Evolutionary conservation across 2,797 vertebrate species (phyloP).

Genomic region (Enteromius radiatus): DNA sequence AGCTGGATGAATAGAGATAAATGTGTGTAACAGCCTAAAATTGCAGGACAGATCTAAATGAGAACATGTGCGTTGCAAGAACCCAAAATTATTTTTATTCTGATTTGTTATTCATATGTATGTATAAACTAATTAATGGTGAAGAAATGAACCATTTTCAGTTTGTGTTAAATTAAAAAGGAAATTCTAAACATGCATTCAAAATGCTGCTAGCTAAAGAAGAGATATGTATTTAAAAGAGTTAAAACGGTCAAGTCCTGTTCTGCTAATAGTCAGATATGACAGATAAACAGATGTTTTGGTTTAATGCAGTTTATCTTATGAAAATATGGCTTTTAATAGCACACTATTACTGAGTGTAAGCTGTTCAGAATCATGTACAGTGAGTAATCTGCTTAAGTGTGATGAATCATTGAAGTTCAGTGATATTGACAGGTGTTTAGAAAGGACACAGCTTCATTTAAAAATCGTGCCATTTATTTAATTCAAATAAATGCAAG

Average conservation of each 20-base stretch:
- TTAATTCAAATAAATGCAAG: conserved; percentile 50
- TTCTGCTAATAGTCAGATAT: conserved; percentile 15
- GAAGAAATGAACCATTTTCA: neutral
- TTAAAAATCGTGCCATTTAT: conserved; percentile 49
- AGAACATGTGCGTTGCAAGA: conserved; percentile 46
- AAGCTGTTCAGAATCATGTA: conserved; percentile 49
- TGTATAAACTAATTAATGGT: neutral
- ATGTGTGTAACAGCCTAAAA: neutral
- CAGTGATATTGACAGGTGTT: conserved; percentile 51
- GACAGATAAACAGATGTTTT: conserved; percentile 50
- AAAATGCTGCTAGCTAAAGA: conserved; percentile 11
- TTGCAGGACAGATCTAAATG: conserved; percentile 47
- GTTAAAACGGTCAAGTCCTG: neutral
- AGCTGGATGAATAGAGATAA: neutral
- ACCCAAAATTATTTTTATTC: neutral
- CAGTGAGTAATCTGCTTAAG: conserved; percentile 58
- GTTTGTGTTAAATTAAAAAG: neutral
- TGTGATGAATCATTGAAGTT: conserved; percentile 51
- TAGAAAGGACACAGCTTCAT: conserved; percentile 36
- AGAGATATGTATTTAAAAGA: conserved; percentile 29
- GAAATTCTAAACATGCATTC: neutral
- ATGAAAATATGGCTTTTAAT: conserved; percentile 57
- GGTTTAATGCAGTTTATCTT: conserved; percentile 47
- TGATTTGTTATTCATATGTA: neutral
- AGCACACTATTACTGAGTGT: conserved; percentile 43